Conservation (phyloP, 2,888 invertebrate species). For the Thera britannica region DNA sequence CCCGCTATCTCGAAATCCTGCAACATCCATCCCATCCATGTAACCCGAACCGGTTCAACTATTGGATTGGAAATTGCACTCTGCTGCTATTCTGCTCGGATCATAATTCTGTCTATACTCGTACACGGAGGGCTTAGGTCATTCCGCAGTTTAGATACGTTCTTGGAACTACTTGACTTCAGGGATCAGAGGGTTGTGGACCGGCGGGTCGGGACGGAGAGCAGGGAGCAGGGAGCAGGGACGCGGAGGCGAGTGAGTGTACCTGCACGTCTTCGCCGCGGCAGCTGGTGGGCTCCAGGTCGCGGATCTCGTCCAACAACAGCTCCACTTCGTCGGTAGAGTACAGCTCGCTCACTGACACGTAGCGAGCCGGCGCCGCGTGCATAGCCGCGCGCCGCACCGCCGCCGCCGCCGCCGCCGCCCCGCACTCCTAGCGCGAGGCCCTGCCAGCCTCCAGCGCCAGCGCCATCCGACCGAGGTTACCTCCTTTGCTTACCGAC, state of each 20-base stretch:
- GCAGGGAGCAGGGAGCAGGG: neutral
- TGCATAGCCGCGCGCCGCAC: conserved; percentile 70
- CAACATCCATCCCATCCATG: conserved; percentile 31
- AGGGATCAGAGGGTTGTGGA: too few species aligned
- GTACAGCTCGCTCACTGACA: conserved; percentile 83
- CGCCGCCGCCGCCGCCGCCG: conserved; percentile 47
- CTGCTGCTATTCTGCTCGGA: too few species aligned
- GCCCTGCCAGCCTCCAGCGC: conserved; percentile 1
- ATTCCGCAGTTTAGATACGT: too few species aligned
- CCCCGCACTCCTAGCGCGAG: conserved; percentile 10
- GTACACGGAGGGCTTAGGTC: too few species aligned
- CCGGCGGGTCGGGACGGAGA: neutral
- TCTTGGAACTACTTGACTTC: too few species aligned
- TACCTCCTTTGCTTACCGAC: conserved; percentile 65
- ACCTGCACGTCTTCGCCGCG: conserved; percentile 81
- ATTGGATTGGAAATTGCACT: too few species aligned
- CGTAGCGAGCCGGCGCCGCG: conserved; percentile 83
- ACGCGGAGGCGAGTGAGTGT: neutral
- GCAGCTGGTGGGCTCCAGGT: conserved; percentile 82
- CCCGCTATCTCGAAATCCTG: conserved; percentile 85
- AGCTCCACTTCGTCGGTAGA: conserved; percentile 84
- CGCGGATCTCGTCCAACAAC: conserved; percentile 81
- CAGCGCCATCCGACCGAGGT: conserved; percentile 29
- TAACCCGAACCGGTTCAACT: too few species aligned
- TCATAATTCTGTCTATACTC: too few species aligned